Base-by-base conservation (phyloP, 2,113 vertebrate genomes). In the Carettochelys insculpta region DNA sequence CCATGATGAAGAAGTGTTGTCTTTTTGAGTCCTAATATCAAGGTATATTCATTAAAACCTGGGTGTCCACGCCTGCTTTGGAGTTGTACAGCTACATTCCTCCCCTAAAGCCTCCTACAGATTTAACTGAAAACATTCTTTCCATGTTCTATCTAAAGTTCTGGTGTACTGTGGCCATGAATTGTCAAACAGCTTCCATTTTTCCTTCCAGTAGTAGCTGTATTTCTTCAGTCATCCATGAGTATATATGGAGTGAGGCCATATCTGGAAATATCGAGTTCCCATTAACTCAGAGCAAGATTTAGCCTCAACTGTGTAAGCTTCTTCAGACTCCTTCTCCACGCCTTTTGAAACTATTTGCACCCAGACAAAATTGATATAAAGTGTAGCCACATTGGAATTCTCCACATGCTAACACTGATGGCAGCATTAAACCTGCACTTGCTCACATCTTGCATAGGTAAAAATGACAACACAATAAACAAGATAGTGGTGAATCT, bases 1-100 rank as follows among this genome's bases (percentile, higher is more conserved):
- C 6, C 56, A 29, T 6, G 4, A 3, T 3, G 22, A 47, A 24
- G 13, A 58, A 43, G 6, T 0, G 2, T 20, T 41, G 7, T 68
- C 83, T 7, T 54, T 85, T 78, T 31, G 77, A 79, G 48, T 1
- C 0, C 48, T 29, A 11, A 10, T 47, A 11, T 41, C 80, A 79
- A 29, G 5, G 43, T 24, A 22, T 0, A 76, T 75, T 24, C 47
- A 47, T 53, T 90, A 68, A 86, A 90, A 17, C 5, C 61, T 53
- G 82, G 29, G 2, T 0, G 1, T 29, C 41, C 61, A 20, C 7
- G 41, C 10, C 85, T 34, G 73, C 77, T 89, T 61, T 45, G 25
- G 38, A 41, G 4, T 58, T 48, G 14, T 1, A 22, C 82, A 22
- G 25, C n/a, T 2, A 6, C 13, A 45, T 58, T 38, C n/a, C 38